phyloP scores from a whole-genome alignment of 2,113 vertebrate species.

The Toxostoma redivivum region DNA sequence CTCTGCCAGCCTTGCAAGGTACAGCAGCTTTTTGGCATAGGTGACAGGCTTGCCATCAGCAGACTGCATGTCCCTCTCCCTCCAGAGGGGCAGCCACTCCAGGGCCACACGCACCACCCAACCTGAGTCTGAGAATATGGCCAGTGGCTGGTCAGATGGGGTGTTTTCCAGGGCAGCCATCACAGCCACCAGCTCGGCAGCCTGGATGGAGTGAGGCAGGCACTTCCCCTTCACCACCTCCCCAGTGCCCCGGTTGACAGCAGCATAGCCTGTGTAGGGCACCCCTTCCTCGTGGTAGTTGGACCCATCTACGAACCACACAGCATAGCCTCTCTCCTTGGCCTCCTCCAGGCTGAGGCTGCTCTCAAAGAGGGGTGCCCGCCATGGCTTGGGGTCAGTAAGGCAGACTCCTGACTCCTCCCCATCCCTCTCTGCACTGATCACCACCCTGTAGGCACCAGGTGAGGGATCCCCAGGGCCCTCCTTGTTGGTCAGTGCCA shows the following conservation, averaged over 20 bases:
- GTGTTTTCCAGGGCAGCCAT: constrained; percentile 21
- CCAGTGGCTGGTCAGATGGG: neutral
- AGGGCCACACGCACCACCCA: constrained; percentile 13
- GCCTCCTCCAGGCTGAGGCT: constrained; percentile 20
- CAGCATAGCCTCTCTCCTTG: neutral
- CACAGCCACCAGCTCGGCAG: constrained; percentile 31
- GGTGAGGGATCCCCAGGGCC: neutral
- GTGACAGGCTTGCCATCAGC: constrained; percentile 17
- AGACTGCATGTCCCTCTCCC: constrained; percentile 34
- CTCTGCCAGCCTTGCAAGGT: constrained; percentile 12
- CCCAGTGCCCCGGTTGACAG: neutral
- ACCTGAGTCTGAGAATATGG: constrained; percentile 6
- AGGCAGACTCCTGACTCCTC: neutral
- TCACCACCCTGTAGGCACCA: neutral
- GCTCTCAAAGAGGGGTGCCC: constrained; percentile 11
- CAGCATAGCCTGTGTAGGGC: neutral
- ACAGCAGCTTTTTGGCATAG: constrained; percentile 48
- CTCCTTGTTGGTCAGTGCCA: neutral
- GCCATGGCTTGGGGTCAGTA: fast-evolving
- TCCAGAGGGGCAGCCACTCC: constrained; percentile 43
- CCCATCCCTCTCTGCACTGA: neutral
- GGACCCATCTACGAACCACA: constrained; percentile 42
- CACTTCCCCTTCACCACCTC: constrained; percentile 52
- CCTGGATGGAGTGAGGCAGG: constrained; percentile 47
- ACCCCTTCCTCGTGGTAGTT: constrained; percentile 1